Evolutionary conservation across 2,113 vertebrate genomes (phyloP).

Genomic region (Psilopogon haemacephalus): DNA sequence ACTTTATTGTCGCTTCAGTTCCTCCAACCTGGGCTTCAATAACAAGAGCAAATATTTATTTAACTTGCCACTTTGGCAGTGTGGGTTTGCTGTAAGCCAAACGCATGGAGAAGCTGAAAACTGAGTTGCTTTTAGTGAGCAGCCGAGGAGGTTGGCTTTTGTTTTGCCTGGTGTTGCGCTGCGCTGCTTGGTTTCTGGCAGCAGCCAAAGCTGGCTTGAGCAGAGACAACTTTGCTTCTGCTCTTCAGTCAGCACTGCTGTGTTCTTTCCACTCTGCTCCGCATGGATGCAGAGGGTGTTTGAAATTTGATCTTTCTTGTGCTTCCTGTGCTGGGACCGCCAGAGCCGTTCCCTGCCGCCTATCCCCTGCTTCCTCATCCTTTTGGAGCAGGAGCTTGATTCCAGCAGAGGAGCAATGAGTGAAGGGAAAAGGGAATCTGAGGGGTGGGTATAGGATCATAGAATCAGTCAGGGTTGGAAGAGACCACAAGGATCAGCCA

Average conservation of each 20-base stretch:
- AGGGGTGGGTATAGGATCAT: too few species aligned
- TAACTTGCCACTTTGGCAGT: not conserved
- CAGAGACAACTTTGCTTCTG: not conserved
- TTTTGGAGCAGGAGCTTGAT: not conserved
- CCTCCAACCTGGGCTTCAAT: not conserved
- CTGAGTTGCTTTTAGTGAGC: not conserved
- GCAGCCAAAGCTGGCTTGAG: not conserved
- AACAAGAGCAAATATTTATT: not conserved
- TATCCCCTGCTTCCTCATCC: conserved; percentile 8
- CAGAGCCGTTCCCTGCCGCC: not conserved
- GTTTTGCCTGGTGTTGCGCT: not conserved
- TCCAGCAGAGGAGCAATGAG: not conserved
- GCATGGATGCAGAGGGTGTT: not conserved
- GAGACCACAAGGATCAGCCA: too few species aligned
- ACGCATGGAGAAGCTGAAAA: not conserved
- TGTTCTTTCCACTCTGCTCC: not conserved
- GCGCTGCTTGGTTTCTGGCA: not conserved
- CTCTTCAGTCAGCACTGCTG: not conserved
- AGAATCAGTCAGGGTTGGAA: too few species aligned
- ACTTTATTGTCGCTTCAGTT: not conserved
- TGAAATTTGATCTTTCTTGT: conserved; percentile 18
- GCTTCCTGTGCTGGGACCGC: not conserved
- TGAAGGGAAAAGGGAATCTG: not conserved
- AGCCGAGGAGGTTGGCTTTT: not conserved
- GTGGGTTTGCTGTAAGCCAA: not conserved